phyloP scores from a whole-genome alignment of 2,113 vertebrate genomes.

The Nannobrachium achirus region DNA sequence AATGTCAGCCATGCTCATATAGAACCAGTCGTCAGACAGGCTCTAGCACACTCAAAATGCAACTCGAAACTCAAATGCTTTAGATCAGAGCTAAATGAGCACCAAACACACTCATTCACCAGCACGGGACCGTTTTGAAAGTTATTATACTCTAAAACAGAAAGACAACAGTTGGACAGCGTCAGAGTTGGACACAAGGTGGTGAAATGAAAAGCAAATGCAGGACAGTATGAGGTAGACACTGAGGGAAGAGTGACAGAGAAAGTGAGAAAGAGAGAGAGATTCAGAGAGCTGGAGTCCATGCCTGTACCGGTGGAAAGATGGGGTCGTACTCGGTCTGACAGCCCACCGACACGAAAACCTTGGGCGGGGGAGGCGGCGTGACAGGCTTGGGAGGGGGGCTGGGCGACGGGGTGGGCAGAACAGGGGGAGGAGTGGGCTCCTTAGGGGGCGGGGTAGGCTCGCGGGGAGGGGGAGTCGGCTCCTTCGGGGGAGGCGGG shows the following conservation, averaged over 20 bases:
- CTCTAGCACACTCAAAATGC: background rate
- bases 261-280: constrained; percentile 13
- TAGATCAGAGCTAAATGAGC: background rate
- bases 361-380: constrained; percentile 65
- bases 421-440: constrained; percentile 57
- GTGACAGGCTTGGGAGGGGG: constrained; percentile 64
- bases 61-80: background rate
- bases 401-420: constrained; percentile 59
- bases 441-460: constrained; percentile 58
- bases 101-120: background rate
- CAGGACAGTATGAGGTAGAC: constrained; percentile 10
- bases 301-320: constrained; percentile 86
- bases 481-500: constrained; percentile 18
- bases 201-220: constrained; percentile 18
- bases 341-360: constrained; percentile 86
- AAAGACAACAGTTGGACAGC: background rate
- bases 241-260: constrained; percentile 6
- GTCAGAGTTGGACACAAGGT: background rate
- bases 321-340: constrained; percentile 87
- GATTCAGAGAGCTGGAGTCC: constrained; percentile 55
- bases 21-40: background rate
- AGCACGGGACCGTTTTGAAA: constrained; percentile 11
- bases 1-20: constrained; percentile 40
- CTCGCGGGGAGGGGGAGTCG: constrained; percentile 30
- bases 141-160: constrained; percentile 1